phyloP scores from a whole-genome alignment of 1,140 invertebrate species.

The Drosophila arizonae region DNA sequence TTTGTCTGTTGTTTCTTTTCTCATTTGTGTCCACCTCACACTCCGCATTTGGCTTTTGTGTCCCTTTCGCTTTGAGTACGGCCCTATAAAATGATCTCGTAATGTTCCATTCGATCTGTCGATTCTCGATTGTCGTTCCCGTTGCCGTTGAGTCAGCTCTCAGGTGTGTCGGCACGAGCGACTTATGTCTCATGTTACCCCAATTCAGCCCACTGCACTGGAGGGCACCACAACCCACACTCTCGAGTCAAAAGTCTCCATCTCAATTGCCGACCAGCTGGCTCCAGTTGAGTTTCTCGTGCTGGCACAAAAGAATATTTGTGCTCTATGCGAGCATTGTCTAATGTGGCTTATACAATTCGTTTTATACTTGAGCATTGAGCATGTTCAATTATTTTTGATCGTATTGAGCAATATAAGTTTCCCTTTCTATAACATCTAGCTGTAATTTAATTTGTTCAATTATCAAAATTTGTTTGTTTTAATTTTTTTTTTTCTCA shows the following conservation, averaged over 20 bases:
- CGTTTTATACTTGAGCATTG: background rate
- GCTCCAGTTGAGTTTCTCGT: constrained; percentile 30
- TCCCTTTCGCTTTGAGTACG: constrained; percentile 55
- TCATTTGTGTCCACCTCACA: background rate
- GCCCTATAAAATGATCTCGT: constrained; percentile 64
- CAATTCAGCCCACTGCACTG: background rate
- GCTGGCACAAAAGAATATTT: constrained; percentile 51
- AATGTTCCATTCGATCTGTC: constrained; percentile 65
- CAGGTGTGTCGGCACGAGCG: constrained; percentile 78
- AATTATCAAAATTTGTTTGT: too few relatives aligned
- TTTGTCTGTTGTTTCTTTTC: background rate
- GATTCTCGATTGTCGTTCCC: constrained; percentile 7
- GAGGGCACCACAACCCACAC: constrained; percentile 3
- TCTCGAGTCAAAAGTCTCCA: constrained; percentile 14
- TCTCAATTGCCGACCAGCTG: constrained; percentile 44
- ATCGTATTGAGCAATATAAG: background rate
- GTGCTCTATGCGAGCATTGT: constrained; percentile 13
- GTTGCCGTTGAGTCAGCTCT: constrained; percentile 42
- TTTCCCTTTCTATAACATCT: background rate
- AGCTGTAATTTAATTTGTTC: too few relatives aligned
- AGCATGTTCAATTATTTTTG: background rate
- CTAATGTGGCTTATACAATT: background rate
- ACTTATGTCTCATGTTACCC: constrained; percentile 17
- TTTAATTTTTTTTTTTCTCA: too few relatives aligned
- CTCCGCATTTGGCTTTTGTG: constrained; percentile 21